Evolutionary conservation across 2,888 invertebrate species (phyloP).

Genomic region (Scaptomyza caliginosa): DNA sequence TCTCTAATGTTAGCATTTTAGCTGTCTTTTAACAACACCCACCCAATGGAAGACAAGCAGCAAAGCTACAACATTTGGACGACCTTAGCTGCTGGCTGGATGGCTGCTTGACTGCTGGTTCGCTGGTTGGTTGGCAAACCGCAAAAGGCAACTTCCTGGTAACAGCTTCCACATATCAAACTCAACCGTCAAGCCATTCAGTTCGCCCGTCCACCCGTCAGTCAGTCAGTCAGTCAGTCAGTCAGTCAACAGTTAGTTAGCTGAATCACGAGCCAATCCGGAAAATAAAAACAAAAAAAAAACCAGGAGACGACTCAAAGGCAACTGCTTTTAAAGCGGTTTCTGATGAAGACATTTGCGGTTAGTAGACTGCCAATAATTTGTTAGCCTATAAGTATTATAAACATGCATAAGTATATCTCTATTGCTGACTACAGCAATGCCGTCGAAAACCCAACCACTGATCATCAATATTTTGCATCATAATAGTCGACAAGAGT

Average conservation of each 20-base stretch:
- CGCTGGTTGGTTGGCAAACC: constrained; percentile 34
- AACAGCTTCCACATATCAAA: constrained; percentile 65
- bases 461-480: constrained; percentile 48
- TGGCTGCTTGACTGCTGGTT: constrained; percentile 14
- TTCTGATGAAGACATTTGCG: constrained; percentile 72
- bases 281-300: too few relatives aligned
- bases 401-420: constrained; percentile 48
- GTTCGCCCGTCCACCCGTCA: constrained; percentile 22
- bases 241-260: constrained; percentile 37
- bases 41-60: constrained; percentile 4
- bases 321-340: constrained; percentile 36
- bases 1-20: neutral
- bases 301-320: constrained; percentile 44
- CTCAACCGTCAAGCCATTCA: constrained; percentile 32
- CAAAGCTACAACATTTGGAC: constrained; percentile 51
- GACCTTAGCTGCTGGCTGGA: constrained; percentile 58
- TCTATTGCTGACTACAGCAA: constrained; percentile 15
- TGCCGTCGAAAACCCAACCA: too few relatives aligned
- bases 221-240: constrained; percentile 32
- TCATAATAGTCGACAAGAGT: constrained; percentile 45
- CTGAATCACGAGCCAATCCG: constrained; percentile 69
- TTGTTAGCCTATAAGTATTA: constrained; percentile 53
- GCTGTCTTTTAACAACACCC: constrained; percentile 25
- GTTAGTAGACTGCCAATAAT: constrained; percentile 73
- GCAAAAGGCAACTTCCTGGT: constrained; percentile 53